A percentile compares a stretch with the other conserved stretches of the same genome.
phyloP scores from a whole-genome alignment of 1,140 invertebrate genomes.

The Pachyrhynchus sulphureomaculatus region DNA sequence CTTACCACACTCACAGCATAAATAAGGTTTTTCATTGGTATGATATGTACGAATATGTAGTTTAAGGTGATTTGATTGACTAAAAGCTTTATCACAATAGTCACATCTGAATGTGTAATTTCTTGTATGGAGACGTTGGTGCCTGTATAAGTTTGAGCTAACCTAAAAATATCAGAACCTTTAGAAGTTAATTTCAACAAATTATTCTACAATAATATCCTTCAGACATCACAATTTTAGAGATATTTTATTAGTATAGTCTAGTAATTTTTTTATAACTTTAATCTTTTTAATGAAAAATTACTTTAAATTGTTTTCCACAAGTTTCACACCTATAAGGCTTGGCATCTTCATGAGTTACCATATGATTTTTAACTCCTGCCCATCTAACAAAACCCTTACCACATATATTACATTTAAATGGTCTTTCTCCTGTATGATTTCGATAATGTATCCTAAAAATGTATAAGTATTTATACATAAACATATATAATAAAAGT shows the following conservation, averaged over 20 bases:
- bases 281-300: too few species aligned
- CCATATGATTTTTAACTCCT: slow-evolving; percentile 33
- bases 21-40: slow-evolving; percentile 67
- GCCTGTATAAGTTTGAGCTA: slow-evolving; percentile 13
- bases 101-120: neutral
- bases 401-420: slow-evolving; percentile 51
- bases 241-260: too few species aligned
- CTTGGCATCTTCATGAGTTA: neutral
- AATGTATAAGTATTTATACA: neutral
- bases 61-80: slow-evolving; percentile 44
- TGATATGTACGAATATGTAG: slow-evolving; percentile 53
- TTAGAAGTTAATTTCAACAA: too few species aligned
- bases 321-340: slow-evolving; percentile 19
- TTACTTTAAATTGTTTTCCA: slow-evolving; percentile 18
- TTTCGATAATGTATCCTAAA: slow-evolving; percentile 47
- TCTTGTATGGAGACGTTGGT: slow-evolving; percentile 7
- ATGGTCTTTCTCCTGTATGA: slow-evolving; percentile 53
- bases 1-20: slow-evolving; percentile 63
- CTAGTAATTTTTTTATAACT: too few species aligned
- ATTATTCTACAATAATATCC: too few species aligned
- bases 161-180: neutral
- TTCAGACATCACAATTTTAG: too few species aligned
- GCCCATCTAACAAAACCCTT: slow-evolving; percentile 46
- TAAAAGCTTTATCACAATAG: slow-evolving; percentile 42
- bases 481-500: neutral